Evolutionary conservation across 1,140 invertebrate genomes (phyloP).

Genomic region (Calosoma granatense): DNA sequence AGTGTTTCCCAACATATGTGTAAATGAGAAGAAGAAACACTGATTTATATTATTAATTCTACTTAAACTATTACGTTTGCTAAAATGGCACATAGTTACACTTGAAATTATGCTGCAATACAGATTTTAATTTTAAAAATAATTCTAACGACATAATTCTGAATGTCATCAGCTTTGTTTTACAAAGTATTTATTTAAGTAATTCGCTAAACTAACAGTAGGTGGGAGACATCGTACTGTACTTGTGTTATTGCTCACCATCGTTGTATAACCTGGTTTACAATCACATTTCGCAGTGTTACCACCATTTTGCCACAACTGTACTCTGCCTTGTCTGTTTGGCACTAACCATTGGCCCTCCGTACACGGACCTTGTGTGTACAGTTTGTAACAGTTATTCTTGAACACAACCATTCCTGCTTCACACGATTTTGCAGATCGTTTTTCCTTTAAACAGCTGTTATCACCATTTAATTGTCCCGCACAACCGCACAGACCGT

Average conservation of each 20-base stretch:
- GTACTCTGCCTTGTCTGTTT: constrained; percentile 30
- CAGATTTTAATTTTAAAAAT: too few species aligned
- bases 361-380: constrained; percentile 61
- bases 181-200: constrained; percentile 37
- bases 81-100: too few species aligned
- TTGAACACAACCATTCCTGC: constrained; percentile 47
- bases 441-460: constrained; percentile 20
- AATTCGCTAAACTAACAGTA: constrained; percentile 41
- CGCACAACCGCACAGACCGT: constrained; percentile 63
- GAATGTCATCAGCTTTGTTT: constrained; percentile 3
- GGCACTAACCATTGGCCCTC: constrained; percentile 62
- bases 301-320: constrained; percentile 26
- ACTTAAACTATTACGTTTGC: too few species aligned
- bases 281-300: constrained; percentile 54
- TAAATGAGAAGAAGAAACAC: too few species aligned
- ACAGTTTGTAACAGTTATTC: constrained; percentile 56
- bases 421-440: constrained; percentile 10
- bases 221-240: constrained; percentile 35
- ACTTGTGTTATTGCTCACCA: constrained; percentile 23
- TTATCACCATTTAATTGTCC: constrained; percentile 25
- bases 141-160: too few species aligned
- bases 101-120: too few species aligned
- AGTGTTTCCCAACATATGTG: too few species aligned
- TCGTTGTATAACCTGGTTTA: constrained; percentile 51
- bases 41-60: too few species aligned